These are phyloP conservation scores for Vollenhovia emeryi DNA, from an alignment of 1,140 invertebrate genomes.

Conservation along the genomic window DNA sequence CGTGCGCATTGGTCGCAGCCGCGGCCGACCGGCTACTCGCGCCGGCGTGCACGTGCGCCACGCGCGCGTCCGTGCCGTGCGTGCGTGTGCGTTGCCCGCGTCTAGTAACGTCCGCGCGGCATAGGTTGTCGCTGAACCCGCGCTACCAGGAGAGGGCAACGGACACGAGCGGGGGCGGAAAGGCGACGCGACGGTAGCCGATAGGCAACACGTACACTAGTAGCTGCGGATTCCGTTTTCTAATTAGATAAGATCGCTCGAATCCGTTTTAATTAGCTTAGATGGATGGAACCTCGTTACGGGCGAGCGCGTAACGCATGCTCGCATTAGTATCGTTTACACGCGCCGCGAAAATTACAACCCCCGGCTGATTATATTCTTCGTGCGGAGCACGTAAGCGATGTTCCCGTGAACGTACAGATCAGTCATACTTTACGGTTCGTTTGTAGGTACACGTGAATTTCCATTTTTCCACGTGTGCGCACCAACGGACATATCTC, in stretches of 20 bases:
- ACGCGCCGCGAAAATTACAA: conserved; percentile 40
- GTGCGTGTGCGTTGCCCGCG: conserved; percentile 15
- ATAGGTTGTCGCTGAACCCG: neutral
- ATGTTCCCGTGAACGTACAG: conserved; percentile 39
- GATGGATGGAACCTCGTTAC: conserved; percentile 23
- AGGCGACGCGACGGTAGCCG: neutral
- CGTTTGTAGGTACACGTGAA: neutral
- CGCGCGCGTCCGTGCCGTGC: neutral
- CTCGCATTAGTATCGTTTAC: conserved; percentile 44
- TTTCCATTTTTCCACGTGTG: neutral
- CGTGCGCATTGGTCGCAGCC: conserved; percentile 59
- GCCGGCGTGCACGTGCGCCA: conserved; percentile 62
- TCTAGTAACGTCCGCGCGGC: conserved; percentile 22
- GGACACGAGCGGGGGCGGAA: neutral
- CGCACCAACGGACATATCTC: neutral
- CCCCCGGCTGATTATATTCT: conserved; percentile 40
- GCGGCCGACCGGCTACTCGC: conserved; percentile 23
- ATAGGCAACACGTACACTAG: neutral
- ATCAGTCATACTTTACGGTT: conserved; percentile 20
- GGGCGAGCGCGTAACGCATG: conserved; percentile 5
- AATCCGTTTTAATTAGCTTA: conserved; percentile 62
- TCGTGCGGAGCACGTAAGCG: neutral
- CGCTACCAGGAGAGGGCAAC: neutral
- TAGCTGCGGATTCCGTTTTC: conserved; percentile 6
- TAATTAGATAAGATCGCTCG: conserved; percentile 54